Base-by-base conservation (phyloP, 2,888 invertebrate genomes). In the Boloria selene region DNA sequence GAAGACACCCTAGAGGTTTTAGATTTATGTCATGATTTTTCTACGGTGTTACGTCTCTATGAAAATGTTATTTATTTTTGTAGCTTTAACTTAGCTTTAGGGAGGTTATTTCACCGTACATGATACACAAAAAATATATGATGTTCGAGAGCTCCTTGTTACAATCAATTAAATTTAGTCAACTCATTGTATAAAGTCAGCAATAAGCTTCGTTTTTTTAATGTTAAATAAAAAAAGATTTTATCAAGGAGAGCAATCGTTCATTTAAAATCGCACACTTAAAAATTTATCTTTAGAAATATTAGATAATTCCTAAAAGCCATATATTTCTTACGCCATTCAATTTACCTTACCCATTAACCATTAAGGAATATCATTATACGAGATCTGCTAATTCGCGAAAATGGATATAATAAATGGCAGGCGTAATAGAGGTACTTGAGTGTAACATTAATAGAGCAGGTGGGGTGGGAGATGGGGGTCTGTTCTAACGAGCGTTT, bases 341-440 rank as follows among this genome's bases (percentile, higher is more conserved):
- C 49, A 63, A 55, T 56, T 50, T 54, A 54, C 14, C 53, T 65
- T 42, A 54, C 38, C 61, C 61, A 69, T 70, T 69, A 70, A 64
- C 53, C 38, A 54, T 61, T 70, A 71, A 70, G 69, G 72, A 74
- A 71, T 70, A 70, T 68, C 59, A 70, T 67, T 72, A 65, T 71
- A 69, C 67, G 82, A 83, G 87, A 90, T 88, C 85, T 85, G 85
- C 86, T 87, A 90, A 90, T 91, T 91, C 85, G 88, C 82, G 84
- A 89, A 90, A 92, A 90, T 88, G 90, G 88, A 88, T 90, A 90
- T 90, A 90, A 90, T 86, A 90, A 92, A 92, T 89, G 91, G 88
- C 86, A 87, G 85, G 80, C 83, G 89, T 90, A 91, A 92, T 90
- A 92, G 89, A 87, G 86, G 89, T 84, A 85, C 86, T 90, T 87